These are phyloP conservation scores for Drosophila navojoa DNA, from an alignment of 1,140 invertebrate genomes.

Conservation along the genomic window DNA sequence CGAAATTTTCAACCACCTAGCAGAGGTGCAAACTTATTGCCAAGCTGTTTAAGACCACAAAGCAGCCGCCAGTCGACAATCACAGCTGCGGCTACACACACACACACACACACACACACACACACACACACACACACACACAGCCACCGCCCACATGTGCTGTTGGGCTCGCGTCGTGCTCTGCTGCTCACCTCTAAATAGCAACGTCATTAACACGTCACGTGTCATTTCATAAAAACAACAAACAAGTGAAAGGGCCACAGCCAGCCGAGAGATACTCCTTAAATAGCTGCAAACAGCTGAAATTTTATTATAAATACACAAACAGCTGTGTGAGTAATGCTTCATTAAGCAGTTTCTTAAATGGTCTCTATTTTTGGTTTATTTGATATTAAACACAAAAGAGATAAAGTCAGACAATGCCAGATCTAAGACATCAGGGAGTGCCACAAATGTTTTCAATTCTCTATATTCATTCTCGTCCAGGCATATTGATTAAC, in stretches of 20 bases:
- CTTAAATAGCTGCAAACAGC: too few relatives aligned
- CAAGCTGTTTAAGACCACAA: conserved; percentile 27
- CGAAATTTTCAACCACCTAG: conserved; percentile 6
- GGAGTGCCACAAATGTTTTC: too few relatives aligned
- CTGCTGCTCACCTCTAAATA: conserved; percentile 22
- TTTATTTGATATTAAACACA: too few relatives aligned
- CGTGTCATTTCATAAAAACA: conserved; percentile 24
- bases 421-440: too few relatives aligned
- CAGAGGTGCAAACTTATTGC: conserved; percentile 29
- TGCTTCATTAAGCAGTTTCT: too few relatives aligned
- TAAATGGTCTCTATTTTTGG: too few relatives aligned
- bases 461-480: too few relatives aligned
- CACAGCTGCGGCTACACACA: conserved; percentile 21
- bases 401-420: too few relatives aligned
- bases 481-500: too few relatives aligned
- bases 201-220: conserved; percentile 47
- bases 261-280: too few relatives aligned
- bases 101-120: conserved; percentile 35
- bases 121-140: conserved; percentile 33
- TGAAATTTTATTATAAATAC: too few relatives aligned
- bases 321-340: too few relatives aligned
- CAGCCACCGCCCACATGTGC: conserved; percentile 12
- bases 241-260: background rate
- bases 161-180: conserved; percentile 5
- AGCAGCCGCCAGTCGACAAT: conserved; percentile 28